phyloP scores from a whole-genome alignment of 2,888 invertebrate species.

The Synergus japonicus region DNA sequence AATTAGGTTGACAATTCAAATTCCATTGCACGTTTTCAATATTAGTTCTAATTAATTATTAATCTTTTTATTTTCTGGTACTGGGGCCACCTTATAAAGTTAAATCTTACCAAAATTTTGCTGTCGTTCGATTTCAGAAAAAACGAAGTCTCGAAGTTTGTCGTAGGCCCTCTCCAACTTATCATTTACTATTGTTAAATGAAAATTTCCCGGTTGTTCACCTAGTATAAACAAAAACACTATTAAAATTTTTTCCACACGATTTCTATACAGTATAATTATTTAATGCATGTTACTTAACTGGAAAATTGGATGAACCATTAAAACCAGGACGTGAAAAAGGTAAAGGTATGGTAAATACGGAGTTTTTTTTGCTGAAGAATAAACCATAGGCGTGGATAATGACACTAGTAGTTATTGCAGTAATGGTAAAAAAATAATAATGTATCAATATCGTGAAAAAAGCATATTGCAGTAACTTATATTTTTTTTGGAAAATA shows the following conservation, averaged over 20 bases:
- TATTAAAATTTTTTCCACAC: background rate
- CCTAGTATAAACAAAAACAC: constrained; percentile 73
- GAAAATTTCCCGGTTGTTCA: constrained; percentile 87
- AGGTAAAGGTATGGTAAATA: background rate
- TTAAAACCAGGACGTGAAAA: constrained; percentile 9
- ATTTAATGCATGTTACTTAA: constrained; percentile 20
- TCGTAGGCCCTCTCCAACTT: constrained; percentile 88
- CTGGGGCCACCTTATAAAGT: background rate
- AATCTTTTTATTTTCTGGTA: too few species aligned
- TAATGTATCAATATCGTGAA: background rate
- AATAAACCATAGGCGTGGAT: background rate
- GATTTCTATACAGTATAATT: background rate
- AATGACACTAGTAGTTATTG: background rate
- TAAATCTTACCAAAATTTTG: constrained; percentile 71
- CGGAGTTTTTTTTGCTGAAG: background rate
- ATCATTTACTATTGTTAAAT: constrained; percentile 90
- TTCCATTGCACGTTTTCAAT: too few species aligned
- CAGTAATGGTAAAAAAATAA: background rate
- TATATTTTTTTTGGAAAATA: background rate
- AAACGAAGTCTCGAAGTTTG: constrained; percentile 85
- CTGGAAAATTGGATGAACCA: background rate
- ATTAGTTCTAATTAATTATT: too few species aligned
- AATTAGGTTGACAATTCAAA: background rate
- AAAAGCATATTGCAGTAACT: background rate
- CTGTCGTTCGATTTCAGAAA: constrained; percentile 81